Evolutionary conservation across 2,113 vertebrate species (phyloP).

Genomic region (Benitochromis conjunctus): DNA sequence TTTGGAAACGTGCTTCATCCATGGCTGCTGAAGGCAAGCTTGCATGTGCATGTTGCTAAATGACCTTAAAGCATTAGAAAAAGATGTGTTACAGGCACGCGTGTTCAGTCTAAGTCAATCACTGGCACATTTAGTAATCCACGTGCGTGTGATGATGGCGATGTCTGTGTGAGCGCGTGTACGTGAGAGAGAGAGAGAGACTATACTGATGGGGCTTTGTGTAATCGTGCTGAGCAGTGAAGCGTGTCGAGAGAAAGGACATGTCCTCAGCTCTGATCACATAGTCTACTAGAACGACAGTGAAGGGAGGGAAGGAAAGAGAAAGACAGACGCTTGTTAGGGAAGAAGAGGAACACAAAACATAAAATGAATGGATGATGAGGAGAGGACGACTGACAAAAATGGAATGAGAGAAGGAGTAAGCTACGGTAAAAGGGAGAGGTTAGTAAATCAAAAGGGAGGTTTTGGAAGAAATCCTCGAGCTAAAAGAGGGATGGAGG

Average conservation of each 20-base stretch:
- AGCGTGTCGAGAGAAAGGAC: constrained; percentile 70
- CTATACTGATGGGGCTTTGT: constrained; percentile 62
- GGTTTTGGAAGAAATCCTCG: neutral
- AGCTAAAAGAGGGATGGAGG: constrained; percentile 23
- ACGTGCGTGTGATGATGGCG: neutral
- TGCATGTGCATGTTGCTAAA: constrained; percentile 1
- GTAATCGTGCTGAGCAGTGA: constrained; percentile 66
- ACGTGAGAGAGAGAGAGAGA: constrained; percentile 10
- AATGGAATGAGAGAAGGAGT: neutral
- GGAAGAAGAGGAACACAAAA: constrained; percentile 26
- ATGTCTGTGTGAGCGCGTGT: neutral
- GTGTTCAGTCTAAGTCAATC: constrained; percentile 45
- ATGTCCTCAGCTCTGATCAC: constrained; percentile 69
- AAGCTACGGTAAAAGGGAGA: neutral
- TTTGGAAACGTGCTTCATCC: neutral
- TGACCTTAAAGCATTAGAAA: constrained; percentile 45
- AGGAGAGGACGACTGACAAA: neutral
- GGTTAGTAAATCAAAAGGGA: neutral
- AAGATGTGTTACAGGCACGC: constrained; percentile 12
- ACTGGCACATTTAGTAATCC: constrained; percentile 24
- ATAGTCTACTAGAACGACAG: constrained; percentile 56
- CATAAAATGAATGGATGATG: constrained; percentile 49
- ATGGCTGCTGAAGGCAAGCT: constrained; percentile 14
- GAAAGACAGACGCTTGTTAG: constrained; percentile 21
- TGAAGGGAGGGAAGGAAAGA: constrained; percentile 17